phyloP scores from a whole-genome alignment of 2,113 vertebrate genomes.

The Clarias magur region DNA sequence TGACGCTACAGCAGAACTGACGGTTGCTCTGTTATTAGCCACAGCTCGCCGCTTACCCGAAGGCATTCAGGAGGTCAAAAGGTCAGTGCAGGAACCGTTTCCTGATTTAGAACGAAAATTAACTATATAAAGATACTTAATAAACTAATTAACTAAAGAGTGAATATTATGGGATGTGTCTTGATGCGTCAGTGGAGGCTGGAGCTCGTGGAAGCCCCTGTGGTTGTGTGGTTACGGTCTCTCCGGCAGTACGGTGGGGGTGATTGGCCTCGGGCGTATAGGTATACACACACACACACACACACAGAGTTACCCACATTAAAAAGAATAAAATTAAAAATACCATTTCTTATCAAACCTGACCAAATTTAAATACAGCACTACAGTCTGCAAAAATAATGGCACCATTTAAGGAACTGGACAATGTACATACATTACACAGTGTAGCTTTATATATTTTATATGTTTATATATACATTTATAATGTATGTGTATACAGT shows the following conservation, averaged over 20 bases:
- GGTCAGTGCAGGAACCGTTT: constrained; percentile 41
- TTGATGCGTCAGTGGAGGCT: constrained; percentile 69
- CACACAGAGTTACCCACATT: not conserved
- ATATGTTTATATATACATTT: not conserved
- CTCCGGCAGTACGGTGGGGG: constrained; percentile 75
- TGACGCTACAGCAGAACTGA: constrained; percentile 72
- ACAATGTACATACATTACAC: too few species aligned
- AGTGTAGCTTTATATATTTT: too few species aligned
- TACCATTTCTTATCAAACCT: not conserved
- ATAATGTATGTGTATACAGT: not conserved
- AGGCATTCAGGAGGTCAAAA: constrained; percentile 71
- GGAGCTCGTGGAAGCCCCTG: constrained; percentile 73
- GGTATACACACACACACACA: constrained; percentile 57
- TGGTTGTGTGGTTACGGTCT: constrained; percentile 74
- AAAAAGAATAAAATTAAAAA: not conserved
- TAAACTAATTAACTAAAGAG: too few species aligned
- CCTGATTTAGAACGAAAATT: not conserved
- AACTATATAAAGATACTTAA: not conserved
- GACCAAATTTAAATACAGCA: not conserved
- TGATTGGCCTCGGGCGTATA: constrained; percentile 78
- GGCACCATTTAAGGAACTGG: not conserved
- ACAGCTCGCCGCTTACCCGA: constrained; percentile 75
- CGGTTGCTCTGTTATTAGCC: constrained; percentile 74
- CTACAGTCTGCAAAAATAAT: not conserved
- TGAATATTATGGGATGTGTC: not conserved